Base-by-base conservation (phyloP, 2,113 vertebrate genomes). In the Cynoglossus semilaevis region DNA sequence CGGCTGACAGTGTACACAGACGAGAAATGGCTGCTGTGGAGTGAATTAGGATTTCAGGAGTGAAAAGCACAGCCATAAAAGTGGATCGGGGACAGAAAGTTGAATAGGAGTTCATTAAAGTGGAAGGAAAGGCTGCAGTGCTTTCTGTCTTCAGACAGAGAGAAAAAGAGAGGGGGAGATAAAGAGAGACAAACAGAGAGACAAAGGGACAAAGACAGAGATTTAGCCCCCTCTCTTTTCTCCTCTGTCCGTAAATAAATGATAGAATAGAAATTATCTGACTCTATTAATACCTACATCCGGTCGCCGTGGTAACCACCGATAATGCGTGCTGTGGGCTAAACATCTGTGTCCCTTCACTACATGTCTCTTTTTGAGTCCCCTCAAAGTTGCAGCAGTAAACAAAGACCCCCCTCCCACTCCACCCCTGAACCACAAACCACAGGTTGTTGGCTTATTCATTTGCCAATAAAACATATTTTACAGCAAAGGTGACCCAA, bases 51-150 rank as follows among this genome's bases (percentile, higher is more conserved):
- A 73, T 68, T 74, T 81, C 74, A 50, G 54, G 69, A 36, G 67
- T 37, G 34, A 64, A 59, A 64, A 17, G 54, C 44, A 58, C 45
- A 42, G 70, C 55, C 49, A 74, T 82, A 71, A 85, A 76, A 76
- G 63, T 69, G 59, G 59, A 80, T 65, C 59, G 69, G 50, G 47
- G 50, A 49, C 54, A 48, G 63, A 73, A 76, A 80, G 72, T 75
- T 80, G 70, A 83, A 77, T 36, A 80, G 67, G 77, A 80, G 60
- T 82, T 70, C 70, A 82, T 83, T 83, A 80, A 83, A 79, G 69
- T 79, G 60, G 17, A 55, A 75, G 63, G 59, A 76, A 76, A 78
- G 64, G 70, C 73, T 67, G 81, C 72, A 67, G 68, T 72, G 70
- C 56, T 65, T 78, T 62, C 47, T 72, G 62, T 71, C 48, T 66